Percentiles rank a stretch among this genome's conserved stretches.
Evolutionary conservation across 2,797 vertebrate genomes (phyloP).

Genomic region (Cichlasoma orientale): DNA sequence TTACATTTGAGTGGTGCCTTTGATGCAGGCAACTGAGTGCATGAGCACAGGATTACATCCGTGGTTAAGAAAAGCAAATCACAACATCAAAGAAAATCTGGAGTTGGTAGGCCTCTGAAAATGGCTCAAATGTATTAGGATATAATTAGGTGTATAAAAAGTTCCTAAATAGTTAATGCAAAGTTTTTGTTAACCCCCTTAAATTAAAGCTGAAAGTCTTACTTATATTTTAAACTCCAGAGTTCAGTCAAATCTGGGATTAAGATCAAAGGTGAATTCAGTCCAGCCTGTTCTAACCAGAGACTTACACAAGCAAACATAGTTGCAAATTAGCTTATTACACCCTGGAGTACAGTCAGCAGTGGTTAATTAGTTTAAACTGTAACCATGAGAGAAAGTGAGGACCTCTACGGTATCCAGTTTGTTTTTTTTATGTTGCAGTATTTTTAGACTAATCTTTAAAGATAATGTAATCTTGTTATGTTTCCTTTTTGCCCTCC

Average conservation of each 20-base stretch:
- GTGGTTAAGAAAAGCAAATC: too few species aligned
- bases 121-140: too few species aligned
- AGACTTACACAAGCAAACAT: constrained; percentile 9
- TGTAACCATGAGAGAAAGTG: constrained; percentile 7
- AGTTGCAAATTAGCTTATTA: constrained; percentile 45
- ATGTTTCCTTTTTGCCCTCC: neutral
- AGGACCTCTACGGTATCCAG: neutral
- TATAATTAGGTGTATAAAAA: neutral
- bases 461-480: neutral
- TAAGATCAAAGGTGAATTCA: neutral
- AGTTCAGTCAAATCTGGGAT: neutral
- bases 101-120: neutral
- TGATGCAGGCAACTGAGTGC: too few species aligned
- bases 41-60: too few species aligned
- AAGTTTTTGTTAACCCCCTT: neutral
- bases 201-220: neutral
- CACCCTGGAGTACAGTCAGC: constrained; percentile 23
- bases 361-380: constrained; percentile 25
- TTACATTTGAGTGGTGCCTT: too few species aligned
- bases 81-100: too few species aligned
- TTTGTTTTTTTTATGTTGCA: neutral
- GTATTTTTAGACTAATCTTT: neutral
- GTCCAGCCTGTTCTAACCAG: neutral
- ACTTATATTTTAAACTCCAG: neutral
- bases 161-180: neutral